These are phyloP conservation scores for Noctua pronuba DNA, from an alignment of 2,888 invertebrate genomes.

Conservation along the genomic window DNA sequence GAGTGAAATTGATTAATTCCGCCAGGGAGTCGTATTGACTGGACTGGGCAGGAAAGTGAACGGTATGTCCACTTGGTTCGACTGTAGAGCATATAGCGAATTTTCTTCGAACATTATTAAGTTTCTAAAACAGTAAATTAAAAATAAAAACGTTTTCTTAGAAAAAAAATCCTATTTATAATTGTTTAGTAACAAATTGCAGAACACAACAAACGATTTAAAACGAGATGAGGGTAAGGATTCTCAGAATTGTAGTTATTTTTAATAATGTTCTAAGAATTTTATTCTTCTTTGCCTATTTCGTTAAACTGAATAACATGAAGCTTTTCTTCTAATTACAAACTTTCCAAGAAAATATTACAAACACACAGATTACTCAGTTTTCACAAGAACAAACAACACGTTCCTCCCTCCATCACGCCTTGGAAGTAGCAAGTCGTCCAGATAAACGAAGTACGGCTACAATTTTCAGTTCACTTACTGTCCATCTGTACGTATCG, in stretches of 20 bases:
- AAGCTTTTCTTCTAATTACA: background rate
- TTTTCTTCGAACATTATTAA: background rate
- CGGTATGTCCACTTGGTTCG: conserved; percentile 38
- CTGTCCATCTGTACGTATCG: conserved; percentile 61
- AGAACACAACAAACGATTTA: background rate
- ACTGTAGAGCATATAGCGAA: background rate
- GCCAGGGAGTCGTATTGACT: conserved; percentile 49
- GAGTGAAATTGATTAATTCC: conserved; percentile 81
- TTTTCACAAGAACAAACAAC: conserved; percentile 31
- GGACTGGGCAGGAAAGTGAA: conserved; percentile 22
- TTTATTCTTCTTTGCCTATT: background rate
- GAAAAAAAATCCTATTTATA: background rate
- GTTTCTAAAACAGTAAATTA: background rate
- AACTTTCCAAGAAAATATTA: background rate
- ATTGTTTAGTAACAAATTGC: background rate
- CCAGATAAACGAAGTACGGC: conserved; percentile 54
- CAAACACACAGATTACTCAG: background rate
- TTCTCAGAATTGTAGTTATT: background rate
- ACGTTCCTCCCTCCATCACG: conserved; percentile 30
- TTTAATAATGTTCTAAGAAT: background rate
- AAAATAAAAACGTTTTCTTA: too few species aligned
- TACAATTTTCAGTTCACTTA: conserved; percentile 64
- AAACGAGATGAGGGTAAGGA: background rate
- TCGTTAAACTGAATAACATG: background rate
- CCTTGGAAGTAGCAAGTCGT: conserved; percentile 53